phyloP scores from a whole-genome alignment of 2,113 vertebrate genomes.

The Phrynosoma blainvillii region DNA sequence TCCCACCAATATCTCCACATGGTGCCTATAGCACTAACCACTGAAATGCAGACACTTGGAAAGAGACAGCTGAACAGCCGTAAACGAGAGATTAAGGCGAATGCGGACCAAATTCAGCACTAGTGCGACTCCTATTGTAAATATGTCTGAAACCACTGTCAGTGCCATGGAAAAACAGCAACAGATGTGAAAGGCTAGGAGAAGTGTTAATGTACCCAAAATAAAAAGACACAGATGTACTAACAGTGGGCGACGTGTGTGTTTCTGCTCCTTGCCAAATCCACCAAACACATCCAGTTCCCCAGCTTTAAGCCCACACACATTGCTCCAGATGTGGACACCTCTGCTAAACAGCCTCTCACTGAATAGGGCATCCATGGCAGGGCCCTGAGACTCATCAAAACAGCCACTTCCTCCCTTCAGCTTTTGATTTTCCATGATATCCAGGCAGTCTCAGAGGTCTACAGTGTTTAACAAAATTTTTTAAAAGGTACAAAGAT shows the following conservation, averaged over 20 bases:
- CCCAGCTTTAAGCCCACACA: background rate
- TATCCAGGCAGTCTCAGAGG: background rate
- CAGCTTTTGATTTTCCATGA: background rate
- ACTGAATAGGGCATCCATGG: background rate
- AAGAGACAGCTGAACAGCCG: background rate
- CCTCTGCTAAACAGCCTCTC: slow-evolving; percentile 4
- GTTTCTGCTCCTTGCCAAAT: slow-evolving; percentile 6
- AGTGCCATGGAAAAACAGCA: slow-evolving; percentile 13
- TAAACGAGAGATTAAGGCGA: slow-evolving; percentile 10
- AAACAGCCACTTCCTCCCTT: background rate
- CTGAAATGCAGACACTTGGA: slow-evolving; percentile 26
- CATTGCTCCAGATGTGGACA: background rate
- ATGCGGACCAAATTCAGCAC: background rate
- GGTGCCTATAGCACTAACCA: slow-evolving; percentile 2
- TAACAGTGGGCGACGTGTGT: slow-evolving; percentile 7
- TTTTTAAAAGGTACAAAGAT: background rate
- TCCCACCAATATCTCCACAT: background rate
- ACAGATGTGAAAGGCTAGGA: background rate
- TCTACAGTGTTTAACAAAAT: too few relatives aligned
- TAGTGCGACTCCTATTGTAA: slow-evolving; percentile 9
- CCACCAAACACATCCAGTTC: background rate
- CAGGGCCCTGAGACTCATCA: background rate
- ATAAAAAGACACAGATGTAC: slow-evolving; percentile 3
- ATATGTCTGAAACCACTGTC: slow-evolving; percentile 9
- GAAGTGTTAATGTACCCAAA: slow-evolving; percentile 30